These are phyloP conservation scores for Macrostomum lignano DNA, from an alignment of 1,140 invertebrate species.

Conservation along the genomic window DNA sequence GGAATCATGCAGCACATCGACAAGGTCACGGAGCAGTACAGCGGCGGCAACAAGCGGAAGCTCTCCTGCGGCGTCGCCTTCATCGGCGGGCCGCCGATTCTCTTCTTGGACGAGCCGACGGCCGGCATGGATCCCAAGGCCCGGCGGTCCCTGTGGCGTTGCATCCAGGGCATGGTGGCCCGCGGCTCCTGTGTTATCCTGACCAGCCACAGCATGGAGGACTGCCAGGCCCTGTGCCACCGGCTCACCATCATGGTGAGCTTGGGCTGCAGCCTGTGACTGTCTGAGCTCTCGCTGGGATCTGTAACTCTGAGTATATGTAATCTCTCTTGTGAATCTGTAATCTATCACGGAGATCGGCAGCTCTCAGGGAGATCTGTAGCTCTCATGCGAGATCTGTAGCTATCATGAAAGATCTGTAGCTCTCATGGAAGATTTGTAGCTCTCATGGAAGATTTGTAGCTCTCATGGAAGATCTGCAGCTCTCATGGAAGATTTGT, in stretches of 20 bases:
- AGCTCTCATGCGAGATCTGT: too few species aligned
- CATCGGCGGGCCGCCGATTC: slow-evolving; percentile 40
- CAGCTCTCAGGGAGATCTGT: too few species aligned
- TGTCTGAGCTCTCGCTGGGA: too few species aligned
- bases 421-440: too few species aligned
- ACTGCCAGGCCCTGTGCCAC: slow-evolving; percentile 31
- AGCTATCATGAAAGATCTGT: too few species aligned
- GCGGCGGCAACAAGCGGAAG: slow-evolving; percentile 33
- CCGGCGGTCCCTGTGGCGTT: slow-evolving; percentile 33
- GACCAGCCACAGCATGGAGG: slow-evolving; percentile 31
- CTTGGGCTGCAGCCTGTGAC: too few species aligned
- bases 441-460: too few species aligned
- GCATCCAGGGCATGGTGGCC: slow-evolving; percentile 17
- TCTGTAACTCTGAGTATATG: too few species aligned
- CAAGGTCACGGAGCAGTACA: slow-evolving; percentile 32
- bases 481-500: too few species aligned
- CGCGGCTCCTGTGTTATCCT: slow-evolving; percentile 21
- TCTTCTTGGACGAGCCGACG: slow-evolving; percentile 42
- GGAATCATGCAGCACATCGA: slow-evolving; percentile 16
- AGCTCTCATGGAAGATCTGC: too few species aligned
- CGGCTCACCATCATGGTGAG: slow-evolving; percentile 32
- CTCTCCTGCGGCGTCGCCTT: slow-evolving; percentile 31
- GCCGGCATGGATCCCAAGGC: slow-evolving; percentile 34
- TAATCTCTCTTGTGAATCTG: too few species aligned
- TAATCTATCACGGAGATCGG: too few species aligned